These are phyloP conservation scores for Andrena marginata DNA, from an alignment of 2,888 invertebrate genomes.

Conservation along the genomic window DNA sequence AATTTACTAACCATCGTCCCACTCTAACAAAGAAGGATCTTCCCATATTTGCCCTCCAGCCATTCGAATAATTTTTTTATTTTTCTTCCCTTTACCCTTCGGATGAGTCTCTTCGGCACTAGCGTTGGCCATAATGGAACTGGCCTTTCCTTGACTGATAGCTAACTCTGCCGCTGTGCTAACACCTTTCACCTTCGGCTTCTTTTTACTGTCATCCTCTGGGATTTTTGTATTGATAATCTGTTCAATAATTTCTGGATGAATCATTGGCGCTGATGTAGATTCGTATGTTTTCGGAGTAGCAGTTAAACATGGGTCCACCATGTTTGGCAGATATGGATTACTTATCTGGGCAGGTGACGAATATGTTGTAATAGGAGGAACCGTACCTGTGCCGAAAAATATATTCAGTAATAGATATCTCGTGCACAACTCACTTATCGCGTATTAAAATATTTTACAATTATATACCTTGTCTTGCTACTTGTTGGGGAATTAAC, in stretches of 20 bases:
- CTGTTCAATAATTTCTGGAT: conserved; percentile 83
- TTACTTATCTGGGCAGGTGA: conserved; percentile 83
- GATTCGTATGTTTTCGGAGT: conserved; percentile 85
- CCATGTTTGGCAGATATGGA: conserved; percentile 80
- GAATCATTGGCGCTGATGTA: conserved; percentile 79
- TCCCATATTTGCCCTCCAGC: conserved; percentile 99
- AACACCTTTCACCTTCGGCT: conserved; percentile 89
- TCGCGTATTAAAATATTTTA: neutral
- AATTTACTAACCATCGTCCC: conserved; percentile 91
- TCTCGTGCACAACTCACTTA: neutral
- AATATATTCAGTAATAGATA: neutral
- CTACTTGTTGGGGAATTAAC: conserved; percentile 90
- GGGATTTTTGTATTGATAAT: conserved; percentile 83
- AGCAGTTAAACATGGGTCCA: conserved; percentile 81
- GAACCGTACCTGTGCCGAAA: conserved; percentile 73
- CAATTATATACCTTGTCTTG: conserved; percentile 82
- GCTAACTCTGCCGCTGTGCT: conserved; percentile 89
- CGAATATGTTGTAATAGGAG: conserved; percentile 82
- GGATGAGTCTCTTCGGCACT: conserved; percentile 82
- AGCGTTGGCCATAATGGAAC: conserved; percentile 84
- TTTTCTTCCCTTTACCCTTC: conserved; percentile 86
- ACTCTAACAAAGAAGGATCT: conserved; percentile 96
- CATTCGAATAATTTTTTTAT: conserved; percentile 92
- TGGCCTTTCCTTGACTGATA: conserved; percentile 87
- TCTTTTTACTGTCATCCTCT: conserved; percentile 85